These are phyloP conservation scores for Centropyge bicolor DNA, from an alignment of 2,797 vertebrate genomes.

Conservation along the genomic window DNA sequence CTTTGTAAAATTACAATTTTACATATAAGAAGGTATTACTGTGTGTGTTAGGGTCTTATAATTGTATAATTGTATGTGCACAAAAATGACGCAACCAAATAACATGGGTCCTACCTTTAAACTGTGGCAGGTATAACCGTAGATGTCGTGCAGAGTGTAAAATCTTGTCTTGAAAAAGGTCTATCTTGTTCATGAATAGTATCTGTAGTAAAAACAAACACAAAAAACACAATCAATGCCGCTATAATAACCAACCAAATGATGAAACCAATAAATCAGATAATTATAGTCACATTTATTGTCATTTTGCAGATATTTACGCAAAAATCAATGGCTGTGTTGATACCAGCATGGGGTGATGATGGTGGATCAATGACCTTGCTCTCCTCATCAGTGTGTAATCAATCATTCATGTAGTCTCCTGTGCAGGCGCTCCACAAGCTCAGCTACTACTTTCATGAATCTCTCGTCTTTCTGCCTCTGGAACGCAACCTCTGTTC, in stretches of 20 bases:
- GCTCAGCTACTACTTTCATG: background rate
- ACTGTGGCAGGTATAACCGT: slow-evolving; percentile 82
- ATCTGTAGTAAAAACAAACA: slow-evolving; percentile 77
- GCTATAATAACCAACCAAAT: slow-evolving; percentile 30
- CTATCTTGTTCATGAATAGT: slow-evolving; percentile 89
- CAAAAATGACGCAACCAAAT: background rate
- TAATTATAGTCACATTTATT: slow-evolving; percentile 18
- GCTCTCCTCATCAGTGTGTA: slow-evolving; percentile 34
- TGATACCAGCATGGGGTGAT: slow-evolving; percentile 11
- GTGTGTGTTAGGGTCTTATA: background rate
- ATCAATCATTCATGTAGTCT: slow-evolving; percentile 43
- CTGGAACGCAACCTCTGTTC: slow-evolving; percentile 13
- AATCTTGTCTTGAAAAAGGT: slow-evolving; percentile 89
- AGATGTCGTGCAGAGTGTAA: slow-evolving; percentile 85
- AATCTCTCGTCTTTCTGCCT: slow-evolving; percentile 23
- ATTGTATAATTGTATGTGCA: background rate
- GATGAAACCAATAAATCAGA: slow-evolving; percentile 55
- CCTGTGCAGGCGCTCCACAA: background rate
- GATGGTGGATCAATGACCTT: slow-evolving; percentile 49
- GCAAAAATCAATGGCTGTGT: slow-evolving; percentile 52
- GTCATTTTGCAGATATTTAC: slow-evolving; percentile 39
- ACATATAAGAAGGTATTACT: too few species aligned
- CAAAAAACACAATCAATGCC: slow-evolving; percentile 18
- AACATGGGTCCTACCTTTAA: slow-evolving; percentile 78
- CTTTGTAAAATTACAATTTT: background rate